phyloP scores from a whole-genome alignment of 1,140 invertebrate genomes.

The Homarus americanus region DNA sequence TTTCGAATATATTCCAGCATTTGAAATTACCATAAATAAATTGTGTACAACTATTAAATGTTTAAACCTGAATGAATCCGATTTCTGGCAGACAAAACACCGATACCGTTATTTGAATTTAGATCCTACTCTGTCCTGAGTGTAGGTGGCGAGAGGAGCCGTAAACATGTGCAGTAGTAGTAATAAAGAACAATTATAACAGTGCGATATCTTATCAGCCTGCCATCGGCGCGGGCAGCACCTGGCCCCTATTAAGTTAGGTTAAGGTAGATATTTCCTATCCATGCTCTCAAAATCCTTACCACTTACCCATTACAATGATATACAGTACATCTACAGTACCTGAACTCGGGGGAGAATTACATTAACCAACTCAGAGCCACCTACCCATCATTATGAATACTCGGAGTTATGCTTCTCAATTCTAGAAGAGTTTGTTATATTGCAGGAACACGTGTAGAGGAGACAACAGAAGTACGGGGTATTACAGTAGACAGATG shows the following conservation, averaged over 20 bases:
- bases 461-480: not conserved
- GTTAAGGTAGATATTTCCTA: constrained; percentile 6
- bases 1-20: too few species aligned
- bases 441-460: not conserved
- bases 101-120: too few species aligned
- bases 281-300: not conserved
- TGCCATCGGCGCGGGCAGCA: not conserved
- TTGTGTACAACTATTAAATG: too few species aligned
- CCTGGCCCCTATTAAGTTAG: not conserved
- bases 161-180: not conserved
- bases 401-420: too few species aligned
- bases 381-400: too few species aligned
- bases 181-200: not conserved
- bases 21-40: too few species aligned
- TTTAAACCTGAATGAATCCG: too few species aligned
- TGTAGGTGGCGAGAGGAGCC: not conserved
- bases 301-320: not conserved
- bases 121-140: not conserved
- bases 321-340: too few species aligned
- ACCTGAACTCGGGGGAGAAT: too few species aligned
- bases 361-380: too few species aligned
- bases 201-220: constrained; percentile 33
- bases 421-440: not conserved
- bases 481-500: not conserved
- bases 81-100: too few species aligned